These are phyloP conservation scores for Alitta virens DNA, from an alignment of 2,888 invertebrate species.

Conservation along the genomic window DNA sequence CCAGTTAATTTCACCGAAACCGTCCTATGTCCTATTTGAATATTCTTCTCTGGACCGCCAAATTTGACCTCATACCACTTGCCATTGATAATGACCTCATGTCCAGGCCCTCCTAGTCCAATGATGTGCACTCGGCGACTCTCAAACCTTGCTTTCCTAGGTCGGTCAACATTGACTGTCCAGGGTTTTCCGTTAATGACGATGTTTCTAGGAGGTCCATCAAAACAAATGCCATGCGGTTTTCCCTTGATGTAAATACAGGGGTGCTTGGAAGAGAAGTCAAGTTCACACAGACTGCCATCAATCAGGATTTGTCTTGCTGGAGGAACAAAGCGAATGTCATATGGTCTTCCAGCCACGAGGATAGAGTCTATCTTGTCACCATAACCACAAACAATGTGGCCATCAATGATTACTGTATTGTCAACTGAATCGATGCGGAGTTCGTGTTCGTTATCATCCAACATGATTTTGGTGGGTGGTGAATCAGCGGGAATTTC, in stretches of 20 bases:
- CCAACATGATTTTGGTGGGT: slow-evolving; percentile 68
- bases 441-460: slow-evolving; percentile 76
- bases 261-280: slow-evolving; percentile 45
- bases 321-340: slow-evolving; percentile 78
- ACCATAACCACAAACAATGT: slow-evolving; percentile 67
- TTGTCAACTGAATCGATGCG: slow-evolving; percentile 83
- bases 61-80: slow-evolving; percentile 77
- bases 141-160: slow-evolving; percentile 58
- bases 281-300: slow-evolving; percentile 46
- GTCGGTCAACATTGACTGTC: slow-evolving; percentile 43
- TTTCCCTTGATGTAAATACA: slow-evolving; percentile 54
- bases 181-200: slow-evolving; percentile 80
- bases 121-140: slow-evolving; percentile 44
- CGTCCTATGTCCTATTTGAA: slow-evolving; percentile 77
- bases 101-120: slow-evolving; percentile 56
- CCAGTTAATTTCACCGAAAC: slow-evolving; percentile 76
- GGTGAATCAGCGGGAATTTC: slow-evolving; percentile 52
- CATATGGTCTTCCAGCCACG: slow-evolving; percentile 73
- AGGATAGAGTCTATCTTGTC: slow-evolving; percentile 71
- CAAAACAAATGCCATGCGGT: slow-evolving; percentile 72
- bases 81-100: slow-evolving; percentile 54
- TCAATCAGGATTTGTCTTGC: slow-evolving; percentile 86
- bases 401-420: slow-evolving; percentile 80
- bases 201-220: slow-evolving; percentile 87
- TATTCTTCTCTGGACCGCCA: slow-evolving; percentile 79